These are phyloP conservation scores for Archips crataeganus DNA, from an alignment of 2,888 invertebrate species.

Conservation along the genomic window DNA sequence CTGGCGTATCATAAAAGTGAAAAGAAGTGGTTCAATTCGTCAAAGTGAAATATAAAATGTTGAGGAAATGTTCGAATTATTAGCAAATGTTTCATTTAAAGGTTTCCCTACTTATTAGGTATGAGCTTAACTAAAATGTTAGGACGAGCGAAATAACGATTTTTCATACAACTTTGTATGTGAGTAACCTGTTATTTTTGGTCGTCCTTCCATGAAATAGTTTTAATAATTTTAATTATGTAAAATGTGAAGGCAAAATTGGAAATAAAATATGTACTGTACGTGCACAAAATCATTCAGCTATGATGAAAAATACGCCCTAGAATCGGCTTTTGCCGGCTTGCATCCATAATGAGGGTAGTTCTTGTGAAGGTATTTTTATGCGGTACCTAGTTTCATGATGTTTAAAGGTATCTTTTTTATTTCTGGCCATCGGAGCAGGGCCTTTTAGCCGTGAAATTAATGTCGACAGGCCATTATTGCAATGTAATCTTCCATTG, in stretches of 20 bases:
- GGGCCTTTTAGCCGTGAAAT: no score
- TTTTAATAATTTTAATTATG: background rate
- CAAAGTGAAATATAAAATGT: slow-evolving; percentile 6
- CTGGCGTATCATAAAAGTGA: slow-evolving; percentile 8
- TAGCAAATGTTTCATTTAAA: background rate
- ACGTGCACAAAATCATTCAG: background rate
- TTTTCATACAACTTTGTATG: no score
- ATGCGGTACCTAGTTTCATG: background rate
- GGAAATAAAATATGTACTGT: no score
- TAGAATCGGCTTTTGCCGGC: background rate
- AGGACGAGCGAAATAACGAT: no score
- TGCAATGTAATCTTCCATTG: no score
- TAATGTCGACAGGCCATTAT: no score
- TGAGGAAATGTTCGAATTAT: slow-evolving; percentile 11
- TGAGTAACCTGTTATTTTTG: no score
- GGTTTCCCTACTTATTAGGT: background rate
- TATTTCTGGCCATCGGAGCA: no score
- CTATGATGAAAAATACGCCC: no score
- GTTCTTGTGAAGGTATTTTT: background rate
- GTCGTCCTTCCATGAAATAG: background rate
- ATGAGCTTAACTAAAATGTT: no score
- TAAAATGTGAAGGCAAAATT: no score
- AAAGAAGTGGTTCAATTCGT: slow-evolving; percentile 10
- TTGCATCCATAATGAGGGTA: background rate
- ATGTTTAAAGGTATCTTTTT: no score